Conservation (phyloP, 2,888 invertebrate genomes). For the Listrodromus nycthemerus region DNA sequence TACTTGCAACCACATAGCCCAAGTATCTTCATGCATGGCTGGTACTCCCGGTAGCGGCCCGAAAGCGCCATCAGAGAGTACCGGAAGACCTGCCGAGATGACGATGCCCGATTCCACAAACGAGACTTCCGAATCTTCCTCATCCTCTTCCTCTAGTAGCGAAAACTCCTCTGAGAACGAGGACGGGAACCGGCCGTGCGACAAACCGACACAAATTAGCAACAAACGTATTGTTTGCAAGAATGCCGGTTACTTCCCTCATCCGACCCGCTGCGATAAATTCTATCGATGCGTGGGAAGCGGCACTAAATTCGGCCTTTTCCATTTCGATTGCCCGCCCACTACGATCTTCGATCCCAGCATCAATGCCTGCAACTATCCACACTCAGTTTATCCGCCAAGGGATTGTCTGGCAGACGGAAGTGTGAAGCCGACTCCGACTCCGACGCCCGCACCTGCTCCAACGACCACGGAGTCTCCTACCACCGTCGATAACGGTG, state of each 20-base stretch:
- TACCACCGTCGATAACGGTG: slow-evolving; percentile 22
- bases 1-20: slow-evolving; percentile 88
- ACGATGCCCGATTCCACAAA: slow-evolving; percentile 63
- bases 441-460: slow-evolving; percentile 26
- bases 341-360: slow-evolving; percentile 91
- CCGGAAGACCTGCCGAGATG: slow-evolving; percentile 32
- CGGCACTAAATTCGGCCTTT: slow-evolving; percentile 88
- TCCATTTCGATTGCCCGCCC: slow-evolving; percentile 88
- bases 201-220: slow-evolving; percentile 70
- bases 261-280: slow-evolving; percentile 87
- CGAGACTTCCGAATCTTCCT: slow-evolving; percentile 54
- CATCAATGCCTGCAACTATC: slow-evolving; percentile 89
- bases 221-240: slow-evolving; percentile 83
- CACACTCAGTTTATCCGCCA: slow-evolving; percentile 88
- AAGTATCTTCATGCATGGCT: slow-evolving; percentile 74
- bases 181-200: slow-evolving; percentile 54
- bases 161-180: slow-evolving; percentile 40
- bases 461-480: slow-evolving; percentile 30
- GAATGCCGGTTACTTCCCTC: slow-evolving; percentile 88
- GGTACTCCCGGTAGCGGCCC: slow-evolving; percentile 36
- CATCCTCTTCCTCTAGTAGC: slow-evolving; percentile 46
- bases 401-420: slow-evolving; percentile 74
- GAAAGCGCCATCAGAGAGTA: slow-evolving; percentile 21
- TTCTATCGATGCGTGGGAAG: slow-evolving; percentile 89
- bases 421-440: slow-evolving; percentile 2